phyloP scores from a whole-genome alignment of 2,888 invertebrate species.

The Epinotia nisella region DNA sequence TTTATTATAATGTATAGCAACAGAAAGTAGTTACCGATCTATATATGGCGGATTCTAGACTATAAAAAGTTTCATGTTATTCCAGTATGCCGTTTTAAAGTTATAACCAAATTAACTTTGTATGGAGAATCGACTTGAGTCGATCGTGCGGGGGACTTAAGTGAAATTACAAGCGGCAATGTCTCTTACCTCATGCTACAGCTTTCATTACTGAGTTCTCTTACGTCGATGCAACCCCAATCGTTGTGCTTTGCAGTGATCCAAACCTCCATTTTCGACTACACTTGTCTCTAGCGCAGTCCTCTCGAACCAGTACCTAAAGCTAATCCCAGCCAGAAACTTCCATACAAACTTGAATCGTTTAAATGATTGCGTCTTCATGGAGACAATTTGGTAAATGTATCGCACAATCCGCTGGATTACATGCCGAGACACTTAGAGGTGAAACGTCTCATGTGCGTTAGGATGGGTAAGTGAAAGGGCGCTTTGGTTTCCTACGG shows the following conservation, averaged over 20 bases:
- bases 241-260: neutral
- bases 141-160: too few species aligned
- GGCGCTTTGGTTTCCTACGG: neutral
- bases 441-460: constrained; percentile 7
- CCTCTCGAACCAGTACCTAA: constrained; percentile 28
- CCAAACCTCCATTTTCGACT: neutral
- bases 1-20: too few species aligned
- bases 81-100: too few species aligned
- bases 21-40: too few species aligned
- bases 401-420: constrained; percentile 69
- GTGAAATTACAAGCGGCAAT: too few species aligned
- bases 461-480: neutral
- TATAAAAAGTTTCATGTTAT: too few species aligned
- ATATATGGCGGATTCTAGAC: too few species aligned
- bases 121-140: too few species aligned
- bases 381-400: constrained; percentile 77
- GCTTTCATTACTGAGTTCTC: too few species aligned
- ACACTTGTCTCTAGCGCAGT: neutral
- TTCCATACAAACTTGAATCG: constrained; percentile 35
- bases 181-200: too few species aligned
- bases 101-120: too few species aligned
- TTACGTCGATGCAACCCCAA: neutral
- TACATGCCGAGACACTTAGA: constrained; percentile 56
- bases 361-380: constrained; percentile 77
- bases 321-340: constrained; percentile 29